A percentile compares a stretch with the other conserved stretches of the same genome.
Conservation (phyloP, 1,140 invertebrate species). For the Hyphantria cunea region DNA sequence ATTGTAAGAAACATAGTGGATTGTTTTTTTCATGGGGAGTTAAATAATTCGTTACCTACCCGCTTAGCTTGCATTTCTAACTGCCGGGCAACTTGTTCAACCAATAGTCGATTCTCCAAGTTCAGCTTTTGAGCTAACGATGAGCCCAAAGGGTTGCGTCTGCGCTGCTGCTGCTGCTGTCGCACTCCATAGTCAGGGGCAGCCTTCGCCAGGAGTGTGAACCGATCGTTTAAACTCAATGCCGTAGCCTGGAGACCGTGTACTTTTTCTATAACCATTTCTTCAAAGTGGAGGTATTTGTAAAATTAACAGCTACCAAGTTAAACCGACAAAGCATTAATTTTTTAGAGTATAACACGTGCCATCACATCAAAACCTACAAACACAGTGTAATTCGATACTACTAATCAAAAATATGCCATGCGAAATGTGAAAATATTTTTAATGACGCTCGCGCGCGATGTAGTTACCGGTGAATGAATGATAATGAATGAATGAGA, state of each 20-base stretch:
- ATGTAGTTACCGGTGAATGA: neutral
- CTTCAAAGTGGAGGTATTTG: constrained; percentile 27
- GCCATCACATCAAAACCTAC: neutral
- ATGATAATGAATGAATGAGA: neutral
- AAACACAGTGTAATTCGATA: constrained; percentile 11
- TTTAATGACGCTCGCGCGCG: constrained; percentile 25
- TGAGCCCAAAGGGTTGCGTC: constrained; percentile 8
- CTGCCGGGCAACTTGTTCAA: constrained; percentile 47
- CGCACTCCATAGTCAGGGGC: constrained; percentile 32
- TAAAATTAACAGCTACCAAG: constrained; percentile 11
- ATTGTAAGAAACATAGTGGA: no score
- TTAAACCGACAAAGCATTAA: constrained; percentile 1
- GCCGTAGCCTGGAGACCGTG: constrained; percentile 60
- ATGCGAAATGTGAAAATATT: constrained; percentile 10
- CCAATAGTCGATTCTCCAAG: constrained; percentile 43
- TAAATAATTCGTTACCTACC: constrained; percentile 47
- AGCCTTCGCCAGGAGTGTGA: constrained; percentile 50
- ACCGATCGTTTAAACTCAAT: constrained; percentile 60
- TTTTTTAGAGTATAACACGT: constrained; percentile 8
- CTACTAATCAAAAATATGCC: constrained; percentile 7
- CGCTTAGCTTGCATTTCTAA: constrained; percentile 47
- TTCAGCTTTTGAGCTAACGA: constrained; percentile 39
- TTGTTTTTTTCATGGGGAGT: no score
- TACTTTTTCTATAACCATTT: constrained; percentile 66
- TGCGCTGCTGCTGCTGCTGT: constrained; percentile 16